Evolutionary conservation across 1,140 invertebrate genomes (phyloP).

Genomic region (Psilanteris sp.): DNA sequence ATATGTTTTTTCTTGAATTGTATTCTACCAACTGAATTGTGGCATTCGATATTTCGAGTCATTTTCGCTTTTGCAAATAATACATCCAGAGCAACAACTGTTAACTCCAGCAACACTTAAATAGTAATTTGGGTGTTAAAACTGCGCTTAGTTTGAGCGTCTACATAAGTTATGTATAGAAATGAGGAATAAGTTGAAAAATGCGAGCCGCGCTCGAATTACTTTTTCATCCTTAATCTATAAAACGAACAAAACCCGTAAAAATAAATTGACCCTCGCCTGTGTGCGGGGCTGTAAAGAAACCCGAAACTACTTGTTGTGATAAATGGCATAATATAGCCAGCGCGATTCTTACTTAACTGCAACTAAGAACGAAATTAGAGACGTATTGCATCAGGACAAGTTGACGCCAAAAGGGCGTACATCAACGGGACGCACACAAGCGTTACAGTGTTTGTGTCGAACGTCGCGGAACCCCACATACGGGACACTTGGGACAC

Average conservation of each 20-base stretch:
- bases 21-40: too few relatives aligned
- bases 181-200: too few relatives aligned
- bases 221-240: constrained; percentile 1
- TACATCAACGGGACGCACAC: constrained; percentile 47
- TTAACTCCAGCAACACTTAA: too few relatives aligned
- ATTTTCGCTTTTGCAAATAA: too few relatives aligned
- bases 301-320: constrained; percentile 42
- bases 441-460: constrained; percentile 50
- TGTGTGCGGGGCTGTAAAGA: constrained; percentile 1
- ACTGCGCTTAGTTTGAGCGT: too few relatives aligned
- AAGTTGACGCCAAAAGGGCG: constrained; percentile 38
- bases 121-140: too few relatives aligned
- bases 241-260: constrained; percentile 8
- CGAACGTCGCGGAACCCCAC: constrained; percentile 71
- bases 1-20: too few relatives aligned
- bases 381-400: constrained; percentile 47
- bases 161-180: too few relatives aligned
- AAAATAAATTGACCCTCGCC: constrained; percentile 14
- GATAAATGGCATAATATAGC: constrained; percentile 35
- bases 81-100: too few relatives aligned
- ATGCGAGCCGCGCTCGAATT: too few relatives aligned
- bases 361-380: constrained; percentile 57
- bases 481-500: constrained; percentile 80
- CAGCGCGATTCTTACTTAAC: constrained; percentile 49
- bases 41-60: too few relatives aligned